Evolutionary conservation across 2,797 vertebrate genomes (phyloP).

Genomic region (Hoplostethus mediterraneus): DNA sequence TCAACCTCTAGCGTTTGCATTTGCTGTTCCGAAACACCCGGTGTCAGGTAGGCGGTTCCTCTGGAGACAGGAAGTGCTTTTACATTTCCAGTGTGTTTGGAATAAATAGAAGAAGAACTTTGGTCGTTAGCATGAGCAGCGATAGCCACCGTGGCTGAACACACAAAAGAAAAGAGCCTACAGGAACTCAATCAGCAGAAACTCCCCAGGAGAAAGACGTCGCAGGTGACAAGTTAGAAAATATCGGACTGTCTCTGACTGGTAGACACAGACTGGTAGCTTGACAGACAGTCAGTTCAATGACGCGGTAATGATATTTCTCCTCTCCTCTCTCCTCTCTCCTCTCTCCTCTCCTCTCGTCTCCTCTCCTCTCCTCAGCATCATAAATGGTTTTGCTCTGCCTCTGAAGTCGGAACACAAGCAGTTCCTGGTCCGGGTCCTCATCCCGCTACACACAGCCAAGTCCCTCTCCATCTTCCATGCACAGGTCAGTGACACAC

Average conservation of each 20-base stretch:
- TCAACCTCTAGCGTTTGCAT: too few relatives aligned
- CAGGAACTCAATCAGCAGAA: too few relatives aligned
- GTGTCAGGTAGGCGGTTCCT: too few relatives aligned
- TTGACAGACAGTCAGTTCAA: neutral
- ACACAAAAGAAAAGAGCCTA: too few relatives aligned
- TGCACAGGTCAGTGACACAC: conserved; percentile 87
- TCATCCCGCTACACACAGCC: conserved; percentile 93
- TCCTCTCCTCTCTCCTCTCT: conserved; percentile 9
- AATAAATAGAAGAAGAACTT: too few relatives aligned
- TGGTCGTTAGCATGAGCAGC: too few relatives aligned
- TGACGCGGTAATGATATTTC: neutral
- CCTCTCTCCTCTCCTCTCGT: neutral
- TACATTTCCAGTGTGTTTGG: too few relatives aligned
- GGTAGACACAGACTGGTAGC: conserved; percentile 1
- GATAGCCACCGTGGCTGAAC: too few relatives aligned
- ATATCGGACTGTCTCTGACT: neutral
- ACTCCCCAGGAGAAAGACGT: too few relatives aligned
- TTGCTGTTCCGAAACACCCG: too few relatives aligned
- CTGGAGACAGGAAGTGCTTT: too few relatives aligned
- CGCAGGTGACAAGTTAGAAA: neutral
- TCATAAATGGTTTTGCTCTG: conserved; percentile 94
- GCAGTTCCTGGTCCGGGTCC: conserved; percentile 93
- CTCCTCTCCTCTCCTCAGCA: conserved; percentile 69
- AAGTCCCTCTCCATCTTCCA: conserved; percentile 95
- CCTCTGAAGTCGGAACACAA: conserved; percentile 94